A percentile compares a stretch with the other conserved stretches of the same genome.
Conservation (phyloP, 1,140 invertebrate genomes). For the Achatina immaculata region DNA sequence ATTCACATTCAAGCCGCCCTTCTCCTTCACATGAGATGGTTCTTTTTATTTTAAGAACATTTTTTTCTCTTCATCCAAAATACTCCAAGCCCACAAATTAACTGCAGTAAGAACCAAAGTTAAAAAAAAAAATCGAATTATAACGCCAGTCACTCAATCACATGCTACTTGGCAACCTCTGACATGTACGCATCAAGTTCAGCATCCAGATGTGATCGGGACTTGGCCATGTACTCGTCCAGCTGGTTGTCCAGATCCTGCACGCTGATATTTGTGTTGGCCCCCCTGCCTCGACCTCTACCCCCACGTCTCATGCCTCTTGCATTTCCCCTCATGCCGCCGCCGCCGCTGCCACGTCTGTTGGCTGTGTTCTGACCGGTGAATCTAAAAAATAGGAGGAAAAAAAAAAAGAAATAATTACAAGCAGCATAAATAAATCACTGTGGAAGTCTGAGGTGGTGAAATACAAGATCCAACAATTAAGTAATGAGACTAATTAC, state of each 20-base stretch:
- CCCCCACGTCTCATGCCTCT: constrained; percentile 43
- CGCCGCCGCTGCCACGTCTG: not conserved
- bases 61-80: too few species aligned
- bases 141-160: not conserved
- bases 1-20: too few species aligned
- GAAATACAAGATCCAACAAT: too few species aligned
- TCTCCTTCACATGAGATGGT: too few species aligned
- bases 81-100: too few species aligned
- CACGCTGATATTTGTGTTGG: constrained; percentile 60
- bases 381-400: not conserved
- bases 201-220: constrained; percentile 73
- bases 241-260: constrained; percentile 76
- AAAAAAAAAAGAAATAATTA: not conserved
- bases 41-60: too few species aligned
- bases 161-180: constrained; percentile 43
- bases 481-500: too few species aligned
- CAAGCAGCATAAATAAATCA: not conserved
- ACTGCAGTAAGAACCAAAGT: too few species aligned
- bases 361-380: constrained; percentile 8
- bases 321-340: constrained; percentile 13
- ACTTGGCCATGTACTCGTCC: constrained; percentile 77
- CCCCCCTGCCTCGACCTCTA: constrained; percentile 47
- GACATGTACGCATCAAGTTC: constrained; percentile 68
- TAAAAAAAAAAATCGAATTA: too few species aligned
- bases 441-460: too few species aligned